Evolutionary conservation across 2,113 vertebrate genomes (phyloP).

Genomic region (Spilogale gracilis): DNA sequence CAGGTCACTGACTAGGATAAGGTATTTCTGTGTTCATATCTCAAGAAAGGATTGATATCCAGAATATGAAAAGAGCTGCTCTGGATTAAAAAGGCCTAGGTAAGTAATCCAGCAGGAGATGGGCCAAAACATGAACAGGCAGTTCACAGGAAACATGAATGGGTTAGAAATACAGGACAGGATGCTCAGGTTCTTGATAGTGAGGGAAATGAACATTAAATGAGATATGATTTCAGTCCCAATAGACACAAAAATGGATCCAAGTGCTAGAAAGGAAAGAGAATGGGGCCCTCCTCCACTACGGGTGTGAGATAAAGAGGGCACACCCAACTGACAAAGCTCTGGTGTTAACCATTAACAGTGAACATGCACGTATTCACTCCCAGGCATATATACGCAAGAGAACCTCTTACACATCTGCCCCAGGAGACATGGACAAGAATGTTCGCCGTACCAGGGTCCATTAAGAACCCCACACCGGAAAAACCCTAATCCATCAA

Average conservation of each 20-base stretch:
- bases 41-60: neutral
- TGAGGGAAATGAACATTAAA: neutral
- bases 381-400: neutral
- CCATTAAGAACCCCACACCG: neutral
- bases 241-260: neutral
- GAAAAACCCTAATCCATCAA: neutral
- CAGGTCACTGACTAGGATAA: neutral
- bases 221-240: neutral
- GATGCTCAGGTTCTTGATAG: neutral
- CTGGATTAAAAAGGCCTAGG: neutral
- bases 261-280: neutral
- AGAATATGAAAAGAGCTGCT: neutral
- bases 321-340: neutral
- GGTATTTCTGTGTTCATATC: neutral
- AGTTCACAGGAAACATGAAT: neutral
- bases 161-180: neutral
- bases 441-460: too few species aligned
- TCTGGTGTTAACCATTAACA: neutral
- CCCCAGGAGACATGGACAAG: neutral
- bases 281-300: neutral
- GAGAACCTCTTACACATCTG: neutral
- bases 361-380: neutral
- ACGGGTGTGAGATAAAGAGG: neutral
- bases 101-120: neutral
- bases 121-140: neutral